phyloP scores from a whole-genome alignment of 2,888 invertebrate genomes.

The Gymnoscelis rufifasciata region DNA sequence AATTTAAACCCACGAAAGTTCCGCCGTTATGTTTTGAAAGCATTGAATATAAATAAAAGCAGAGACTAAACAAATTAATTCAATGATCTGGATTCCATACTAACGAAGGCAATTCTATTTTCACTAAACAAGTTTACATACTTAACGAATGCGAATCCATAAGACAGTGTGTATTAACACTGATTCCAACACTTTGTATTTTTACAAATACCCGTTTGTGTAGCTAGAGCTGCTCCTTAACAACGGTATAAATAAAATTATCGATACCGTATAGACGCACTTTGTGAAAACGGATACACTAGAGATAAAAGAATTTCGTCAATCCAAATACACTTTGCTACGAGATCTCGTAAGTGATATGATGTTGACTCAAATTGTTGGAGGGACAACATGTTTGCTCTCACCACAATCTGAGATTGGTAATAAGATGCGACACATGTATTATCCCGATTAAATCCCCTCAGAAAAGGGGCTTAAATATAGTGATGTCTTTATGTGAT shows the following conservation, averaged over 20 bases:
- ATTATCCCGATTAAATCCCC: conserved; percentile 74
- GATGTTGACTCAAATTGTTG: conserved; percentile 62
- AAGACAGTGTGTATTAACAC: no score
- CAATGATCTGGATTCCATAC: no score
- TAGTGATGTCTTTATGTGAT: conserved; percentile 60
- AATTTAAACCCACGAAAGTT: background rate
- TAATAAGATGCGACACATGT: conserved; percentile 77
- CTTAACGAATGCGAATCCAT: no score
- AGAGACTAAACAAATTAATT: background rate
- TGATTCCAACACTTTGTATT: no score
- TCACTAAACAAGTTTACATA: no score
- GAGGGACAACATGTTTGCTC: conserved; percentile 67
- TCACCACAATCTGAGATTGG: conserved; percentile 71
- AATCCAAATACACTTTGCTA: conserved; percentile 62
- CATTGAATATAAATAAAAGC: background rate
- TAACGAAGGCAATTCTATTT: no score
- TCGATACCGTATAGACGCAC: conserved; percentile 31
- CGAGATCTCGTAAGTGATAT: conserved; percentile 67
- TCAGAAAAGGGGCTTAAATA: conserved; percentile 63
- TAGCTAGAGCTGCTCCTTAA: conserved; percentile 18
- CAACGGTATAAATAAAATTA: conserved; percentile 21
- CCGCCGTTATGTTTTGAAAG: background rate
- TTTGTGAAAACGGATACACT: conserved; percentile 46
- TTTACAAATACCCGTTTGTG: conserved; percentile 1
- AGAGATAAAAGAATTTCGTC: conserved; percentile 58